A percentile compares a stretch with the other conserved stretches of the same genome.
These are phyloP conservation scores for Polyploca ridens DNA, from an alignment of 2,888 invertebrate genomes.

Conservation along the genomic window DNA sequence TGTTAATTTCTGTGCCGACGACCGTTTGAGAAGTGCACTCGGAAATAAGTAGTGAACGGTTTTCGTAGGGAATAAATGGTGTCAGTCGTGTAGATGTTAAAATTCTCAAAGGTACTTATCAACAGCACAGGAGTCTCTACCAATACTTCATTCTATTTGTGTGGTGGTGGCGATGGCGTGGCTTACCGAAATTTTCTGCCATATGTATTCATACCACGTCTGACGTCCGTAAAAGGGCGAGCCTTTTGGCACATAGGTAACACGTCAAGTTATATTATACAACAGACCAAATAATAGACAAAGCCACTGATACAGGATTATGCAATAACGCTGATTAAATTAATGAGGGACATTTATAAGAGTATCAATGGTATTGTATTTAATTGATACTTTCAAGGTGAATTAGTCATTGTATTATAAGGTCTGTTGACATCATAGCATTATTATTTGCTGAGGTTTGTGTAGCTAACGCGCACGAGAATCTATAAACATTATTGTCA, in stretches of 20 bases:
- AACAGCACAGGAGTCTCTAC: background rate
- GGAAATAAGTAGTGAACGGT: background rate
- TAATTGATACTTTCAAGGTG: slow-evolving; percentile 21
- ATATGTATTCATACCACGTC: background rate
- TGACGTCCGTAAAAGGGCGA: background rate
- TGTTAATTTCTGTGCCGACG: slow-evolving; percentile 50
- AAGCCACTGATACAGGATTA: background rate
- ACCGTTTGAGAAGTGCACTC: slow-evolving; percentile 25
- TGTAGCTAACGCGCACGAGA: background rate
- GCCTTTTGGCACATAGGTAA: background rate
- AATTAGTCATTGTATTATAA: slow-evolving; percentile 33
- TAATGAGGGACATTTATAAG: background rate
- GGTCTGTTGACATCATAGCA: slow-evolving; percentile 45
- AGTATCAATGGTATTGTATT: background rate
- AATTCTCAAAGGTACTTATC: background rate
- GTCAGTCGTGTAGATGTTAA: background rate
- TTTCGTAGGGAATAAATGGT: background rate
- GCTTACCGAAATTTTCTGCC: background rate
- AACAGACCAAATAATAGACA: background rate
- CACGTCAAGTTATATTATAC: background rate
- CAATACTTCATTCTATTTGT: background rate
- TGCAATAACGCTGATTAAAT: background rate
- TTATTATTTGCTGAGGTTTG: background rate
- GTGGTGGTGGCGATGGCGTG: background rate
- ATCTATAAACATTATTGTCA: background rate